Percentiles rank a stretch among this genome's conserved stretches.
phyloP scores from a whole-genome alignment of 2,888 invertebrate genomes.

The Melangyna quadrimaculata region DNA sequence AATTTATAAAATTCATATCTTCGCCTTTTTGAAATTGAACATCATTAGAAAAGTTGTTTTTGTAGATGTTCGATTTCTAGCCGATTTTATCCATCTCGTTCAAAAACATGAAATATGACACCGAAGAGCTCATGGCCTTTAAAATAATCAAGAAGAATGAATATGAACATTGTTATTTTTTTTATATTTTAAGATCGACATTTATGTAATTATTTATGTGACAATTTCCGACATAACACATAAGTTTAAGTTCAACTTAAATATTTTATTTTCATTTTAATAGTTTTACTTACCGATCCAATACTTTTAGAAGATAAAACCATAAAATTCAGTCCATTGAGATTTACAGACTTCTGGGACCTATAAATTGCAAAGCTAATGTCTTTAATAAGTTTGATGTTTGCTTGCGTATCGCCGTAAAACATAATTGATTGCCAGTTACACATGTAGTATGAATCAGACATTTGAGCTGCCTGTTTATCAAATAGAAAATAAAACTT shows the following conservation, averaged over 20 bases:
- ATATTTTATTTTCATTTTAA: neutral
- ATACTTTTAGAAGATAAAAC: conserved; percentile 17
- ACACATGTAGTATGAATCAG: conserved; percentile 14
- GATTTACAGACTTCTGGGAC: conserved; percentile 9
- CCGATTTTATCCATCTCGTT: conserved; percentile 53
- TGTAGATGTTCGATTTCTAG: neutral
- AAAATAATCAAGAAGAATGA: neutral
- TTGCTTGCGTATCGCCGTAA: neutral
- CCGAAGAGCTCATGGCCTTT: conserved; percentile 9
- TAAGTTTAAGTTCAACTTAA: too few species aligned
- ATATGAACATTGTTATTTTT: neutral
- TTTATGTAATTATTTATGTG: too few species aligned
- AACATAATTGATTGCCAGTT: conserved; percentile 7
- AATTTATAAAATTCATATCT: neutral
- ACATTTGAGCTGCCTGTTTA: conserved; percentile 3
- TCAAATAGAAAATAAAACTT: neutral
- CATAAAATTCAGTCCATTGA: conserved; percentile 22
- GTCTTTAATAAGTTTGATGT: neutral
- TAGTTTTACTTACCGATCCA: neutral
- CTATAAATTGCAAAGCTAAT: conserved; percentile 10
- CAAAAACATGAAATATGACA: conserved; percentile 48
- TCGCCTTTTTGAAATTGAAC: neutral
- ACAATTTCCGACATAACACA: too few species aligned
- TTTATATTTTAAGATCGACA: too few species aligned
- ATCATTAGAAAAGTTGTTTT: neutral